phyloP scores from a whole-genome alignment of 2,797 vertebrate species.

The Myripristis murdjan region DNA sequence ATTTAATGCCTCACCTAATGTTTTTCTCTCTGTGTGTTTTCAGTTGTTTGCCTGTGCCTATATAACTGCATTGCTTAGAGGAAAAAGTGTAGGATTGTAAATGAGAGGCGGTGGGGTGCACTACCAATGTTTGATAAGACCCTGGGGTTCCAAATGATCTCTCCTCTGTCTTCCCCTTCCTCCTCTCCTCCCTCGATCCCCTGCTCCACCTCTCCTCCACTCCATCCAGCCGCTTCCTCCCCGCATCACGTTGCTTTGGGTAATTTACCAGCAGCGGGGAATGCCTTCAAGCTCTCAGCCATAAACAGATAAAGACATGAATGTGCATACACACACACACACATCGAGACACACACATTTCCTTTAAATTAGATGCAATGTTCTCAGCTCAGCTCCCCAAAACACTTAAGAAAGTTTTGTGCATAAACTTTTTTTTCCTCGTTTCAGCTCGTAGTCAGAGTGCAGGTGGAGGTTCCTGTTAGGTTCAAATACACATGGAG shows the following conservation, averaged over 20 bases:
- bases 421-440: slow-evolving; percentile 39
- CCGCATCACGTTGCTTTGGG: slow-evolving; percentile 71
- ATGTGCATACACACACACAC: slow-evolving; percentile 23
- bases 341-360: slow-evolving; percentile 25
- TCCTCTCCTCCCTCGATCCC: slow-evolving; percentile 27
- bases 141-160: slow-evolving; percentile 72
- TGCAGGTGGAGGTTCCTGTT: slow-evolving; percentile 33
- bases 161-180: slow-evolving; percentile 57
- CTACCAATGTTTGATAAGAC: slow-evolving; percentile 79
- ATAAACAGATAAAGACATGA: slow-evolving; percentile 68
- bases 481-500: slow-evolving; percentile 2
- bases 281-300: slow-evolving; percentile 69
- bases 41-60: slow-evolving; percentile 3
- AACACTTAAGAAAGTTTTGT: slow-evolving; percentile 63
- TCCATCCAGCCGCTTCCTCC: slow-evolving; percentile 58
- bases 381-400: slow-evolving; percentile 39
- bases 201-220: slow-evolving; percentile 47
- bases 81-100: slow-evolving; percentile 51
- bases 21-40: slow-evolving; percentile 43
- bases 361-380: slow-evolving; percentile 62
- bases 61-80: slow-evolving; percentile 10
- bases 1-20: slow-evolving; percentile 13
- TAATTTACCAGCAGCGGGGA: slow-evolving; percentile 80
- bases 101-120: slow-evolving; percentile 70
- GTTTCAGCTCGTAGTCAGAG: slow-evolving; percentile 41